A percentile compares a stretch with the other conserved stretches of the same genome.
phyloP scores from a whole-genome alignment of 2,888 invertebrate species.

The Heteromyza rotundicornis region DNA sequence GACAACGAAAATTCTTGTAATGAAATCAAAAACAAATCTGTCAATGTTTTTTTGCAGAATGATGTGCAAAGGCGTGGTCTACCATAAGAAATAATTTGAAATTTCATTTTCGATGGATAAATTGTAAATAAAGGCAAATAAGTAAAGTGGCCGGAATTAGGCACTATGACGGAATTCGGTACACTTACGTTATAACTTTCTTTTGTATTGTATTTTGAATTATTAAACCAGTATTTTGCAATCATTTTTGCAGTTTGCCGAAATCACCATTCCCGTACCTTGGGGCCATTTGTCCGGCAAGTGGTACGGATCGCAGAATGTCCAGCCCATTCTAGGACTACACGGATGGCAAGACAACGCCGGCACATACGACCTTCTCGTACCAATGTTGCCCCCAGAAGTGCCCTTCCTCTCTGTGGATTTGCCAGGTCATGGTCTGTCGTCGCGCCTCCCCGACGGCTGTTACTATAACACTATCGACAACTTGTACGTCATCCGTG shows the following conservation, averaged over 20 bases:
- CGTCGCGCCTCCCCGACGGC: conserved; percentile 72
- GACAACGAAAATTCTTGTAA: too few relatives aligned
- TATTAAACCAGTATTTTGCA: neutral
- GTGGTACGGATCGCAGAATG: conserved; percentile 71
- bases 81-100: too few relatives aligned
- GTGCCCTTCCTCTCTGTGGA: conserved; percentile 70
- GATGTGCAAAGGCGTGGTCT: too few relatives aligned
- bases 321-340: conserved; percentile 71
- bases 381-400: conserved; percentile 67
- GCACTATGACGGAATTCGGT: too few relatives aligned
- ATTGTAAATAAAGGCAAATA: too few relatives aligned
- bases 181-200: too few relatives aligned
- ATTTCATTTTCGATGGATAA: too few relatives aligned
- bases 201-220: too few relatives aligned
- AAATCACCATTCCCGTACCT: conserved; percentile 72
- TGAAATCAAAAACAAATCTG: too few relatives aligned
- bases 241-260: conserved; percentile 60
- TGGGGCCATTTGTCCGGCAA: conserved; percentile 76
- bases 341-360: conserved; percentile 86
- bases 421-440: conserved; percentile 75
- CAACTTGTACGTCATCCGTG: conserved; percentile 64
- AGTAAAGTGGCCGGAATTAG: too few relatives aligned
- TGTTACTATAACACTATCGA: conserved; percentile 60
- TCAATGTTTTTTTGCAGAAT: too few relatives aligned
- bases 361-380: conserved; percentile 74